Percentiles rank a stretch among this genome's conserved stretches.
Evolutionary conservation across 1,140 invertebrate genomes (phyloP).

Genomic region (Tetramorium simillimum): DNA sequence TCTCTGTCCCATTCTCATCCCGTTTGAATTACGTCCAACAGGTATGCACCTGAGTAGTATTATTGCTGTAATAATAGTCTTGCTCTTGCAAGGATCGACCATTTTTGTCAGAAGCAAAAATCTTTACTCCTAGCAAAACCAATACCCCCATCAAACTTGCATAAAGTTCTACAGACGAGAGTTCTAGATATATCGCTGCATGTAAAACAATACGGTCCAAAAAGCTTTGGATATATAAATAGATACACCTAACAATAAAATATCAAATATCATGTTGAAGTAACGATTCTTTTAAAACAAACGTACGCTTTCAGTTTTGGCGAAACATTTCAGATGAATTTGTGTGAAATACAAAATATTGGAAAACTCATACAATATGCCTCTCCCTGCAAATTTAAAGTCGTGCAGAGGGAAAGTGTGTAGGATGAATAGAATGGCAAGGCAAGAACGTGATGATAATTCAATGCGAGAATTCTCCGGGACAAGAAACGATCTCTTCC

Average conservation of each 20-base stretch:
- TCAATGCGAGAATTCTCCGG: neutral
- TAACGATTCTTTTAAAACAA: neutral
- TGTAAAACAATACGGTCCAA: neutral
- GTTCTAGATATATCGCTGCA: neutral
- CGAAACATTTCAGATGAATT: neutral
- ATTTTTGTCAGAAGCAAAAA: neutral
- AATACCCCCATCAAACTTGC: neutral
- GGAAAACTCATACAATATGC: neutral
- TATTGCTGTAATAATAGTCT: conserved; percentile 27
- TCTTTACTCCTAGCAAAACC: neutral
- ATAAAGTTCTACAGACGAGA: neutral
- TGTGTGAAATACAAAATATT: neutral
- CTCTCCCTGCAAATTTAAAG: neutral
- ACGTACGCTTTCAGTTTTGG: neutral
- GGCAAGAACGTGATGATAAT: conserved; percentile 12
- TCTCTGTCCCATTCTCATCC: neutral
- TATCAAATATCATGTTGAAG: neutral
- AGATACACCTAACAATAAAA: conserved; percentile 2
- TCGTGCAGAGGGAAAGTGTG: neutral
- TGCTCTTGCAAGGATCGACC: neutral
- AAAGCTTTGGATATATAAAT: neutral
- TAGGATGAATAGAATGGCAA: neutral
- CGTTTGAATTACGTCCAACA: conserved; percentile 54
- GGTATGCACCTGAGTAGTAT: conserved; percentile 31
- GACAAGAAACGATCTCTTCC: conserved; percentile 22